Evolutionary conservation across 2,888 invertebrate genomes (phyloP).

Genomic region (Cheilosia urbana): DNA sequence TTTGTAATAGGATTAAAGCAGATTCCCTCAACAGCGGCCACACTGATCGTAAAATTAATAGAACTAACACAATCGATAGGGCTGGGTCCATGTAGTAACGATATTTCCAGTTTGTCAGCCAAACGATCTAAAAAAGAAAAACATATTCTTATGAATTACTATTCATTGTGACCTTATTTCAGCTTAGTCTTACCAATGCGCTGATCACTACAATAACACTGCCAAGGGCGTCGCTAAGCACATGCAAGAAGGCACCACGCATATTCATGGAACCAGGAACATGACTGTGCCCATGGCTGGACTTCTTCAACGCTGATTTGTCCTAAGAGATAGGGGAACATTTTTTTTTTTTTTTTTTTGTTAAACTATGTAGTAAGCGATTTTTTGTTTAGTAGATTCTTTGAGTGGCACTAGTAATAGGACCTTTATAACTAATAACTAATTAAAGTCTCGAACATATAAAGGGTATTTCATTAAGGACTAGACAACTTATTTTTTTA

Average conservation of each 20-base stretch:
- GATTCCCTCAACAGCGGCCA: slow-evolving; percentile 97
- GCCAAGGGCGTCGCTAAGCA: slow-evolving; percentile 98
- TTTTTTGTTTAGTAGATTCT: background rate
- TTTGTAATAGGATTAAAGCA: slow-evolving; percentile 96
- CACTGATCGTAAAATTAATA: slow-evolving; percentile 93
- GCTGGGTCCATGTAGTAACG: slow-evolving; percentile 97
- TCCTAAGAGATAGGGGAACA: slow-evolving; percentile 74
- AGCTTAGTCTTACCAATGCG: slow-evolving; percentile 84
- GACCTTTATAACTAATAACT: too few relatives aligned
- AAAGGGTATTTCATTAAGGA: too few relatives aligned
- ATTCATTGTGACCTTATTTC: slow-evolving; percentile 14
- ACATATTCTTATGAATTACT: slow-evolving; percentile 20
- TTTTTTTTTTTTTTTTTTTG: too few relatives aligned
- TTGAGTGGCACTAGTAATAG: too few relatives aligned
- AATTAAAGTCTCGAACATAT: too few relatives aligned
- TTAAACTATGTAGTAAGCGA: background rate
- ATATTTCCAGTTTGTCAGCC: slow-evolving; percentile 92
- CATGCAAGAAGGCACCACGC: slow-evolving; percentile 99
- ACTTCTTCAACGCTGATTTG: slow-evolving; percentile 81
- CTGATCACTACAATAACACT: slow-evolving; percentile 89
- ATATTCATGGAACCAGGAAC: slow-evolving; percentile 97
- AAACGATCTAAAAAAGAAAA: slow-evolving; percentile 85
- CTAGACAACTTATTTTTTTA: too few relatives aligned
- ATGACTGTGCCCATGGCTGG: slow-evolving; percentile 85
- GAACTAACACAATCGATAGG: slow-evolving; percentile 94